Evolutionary conservation across 2,888 invertebrate species (phyloP).

Genomic region (Drosophila neonasuta): DNA sequence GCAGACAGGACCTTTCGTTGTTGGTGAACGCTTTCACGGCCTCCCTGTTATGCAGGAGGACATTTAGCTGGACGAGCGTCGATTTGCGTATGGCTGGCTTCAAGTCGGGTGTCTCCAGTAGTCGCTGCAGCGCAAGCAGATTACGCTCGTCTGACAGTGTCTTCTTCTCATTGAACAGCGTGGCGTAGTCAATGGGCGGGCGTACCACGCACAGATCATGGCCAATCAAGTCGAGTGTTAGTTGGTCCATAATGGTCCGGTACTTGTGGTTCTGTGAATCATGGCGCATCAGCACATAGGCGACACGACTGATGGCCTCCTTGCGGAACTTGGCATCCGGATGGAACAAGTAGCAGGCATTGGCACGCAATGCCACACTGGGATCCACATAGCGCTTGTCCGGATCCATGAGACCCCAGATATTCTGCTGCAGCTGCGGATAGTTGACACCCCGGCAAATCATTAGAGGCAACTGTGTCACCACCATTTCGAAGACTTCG

Average conservation of each 20-base stretch:
- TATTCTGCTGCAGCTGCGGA: conserved; percentile 36
- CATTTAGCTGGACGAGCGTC: conserved; percentile 55
- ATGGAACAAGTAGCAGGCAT: conserved; percentile 76
- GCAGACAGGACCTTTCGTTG: conserved; percentile 9
- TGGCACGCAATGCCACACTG: conserved; percentile 70
- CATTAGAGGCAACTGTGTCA: conserved; percentile 70
- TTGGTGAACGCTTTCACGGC: conserved; percentile 28
- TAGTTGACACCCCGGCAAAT: conserved; percentile 55
- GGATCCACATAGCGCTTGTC: conserved; percentile 60
- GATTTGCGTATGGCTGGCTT: conserved; percentile 79
- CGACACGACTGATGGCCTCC: conserved; percentile 71
- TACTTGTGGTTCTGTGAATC: conserved; percentile 49
- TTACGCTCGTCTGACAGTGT: conserved; percentile 25
- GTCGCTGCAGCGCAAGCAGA: conserved; percentile 68
- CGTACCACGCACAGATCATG: conserved; percentile 71
- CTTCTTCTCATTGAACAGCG: conserved; percentile 62
- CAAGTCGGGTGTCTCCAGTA: conserved; percentile 72
- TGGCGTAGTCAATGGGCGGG: conserved; percentile 59
- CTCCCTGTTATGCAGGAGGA: conserved; percentile 66
- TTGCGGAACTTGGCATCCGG: conserved; percentile 58
- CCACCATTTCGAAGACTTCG: conserved; percentile 64
- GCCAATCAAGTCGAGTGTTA: conserved; percentile 67
- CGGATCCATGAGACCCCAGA: conserved; percentile 76
- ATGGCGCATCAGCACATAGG: conserved; percentile 65
- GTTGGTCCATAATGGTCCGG: conserved; percentile 57